Percentiles rank a stretch among this genome's conserved stretches.
Evolutionary conservation across 2,797 vertebrate genomes (phyloP).

Genomic region (Pelodytes ibericus): DNA sequence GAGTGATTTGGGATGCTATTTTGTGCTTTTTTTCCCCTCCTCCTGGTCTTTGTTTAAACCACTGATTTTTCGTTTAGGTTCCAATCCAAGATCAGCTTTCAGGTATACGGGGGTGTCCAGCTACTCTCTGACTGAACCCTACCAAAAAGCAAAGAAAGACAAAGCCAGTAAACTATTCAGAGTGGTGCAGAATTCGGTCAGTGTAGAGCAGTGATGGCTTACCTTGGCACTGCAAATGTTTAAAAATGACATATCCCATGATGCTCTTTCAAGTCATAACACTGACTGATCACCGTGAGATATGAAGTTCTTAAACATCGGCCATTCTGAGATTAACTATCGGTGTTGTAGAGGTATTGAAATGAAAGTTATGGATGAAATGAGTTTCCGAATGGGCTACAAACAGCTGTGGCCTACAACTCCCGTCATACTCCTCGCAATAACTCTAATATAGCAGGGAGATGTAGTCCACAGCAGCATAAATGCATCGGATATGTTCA

Average conservation of each 20-base stretch:
- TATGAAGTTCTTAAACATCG: no score
- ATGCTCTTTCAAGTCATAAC: no score
- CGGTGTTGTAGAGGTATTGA: background rate
- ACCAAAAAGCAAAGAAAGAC: background rate
- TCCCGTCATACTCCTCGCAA: background rate
- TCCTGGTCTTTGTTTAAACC: background rate
- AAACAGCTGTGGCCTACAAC: background rate
- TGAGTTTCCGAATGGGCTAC: background rate
- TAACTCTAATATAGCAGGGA: background rate
- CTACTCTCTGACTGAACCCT: constrained; percentile 21
- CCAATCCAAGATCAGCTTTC: constrained; percentile 10
- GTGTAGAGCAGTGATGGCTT: no score
- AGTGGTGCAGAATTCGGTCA: background rate
- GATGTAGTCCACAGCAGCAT: no score
- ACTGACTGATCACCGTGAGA: no score
- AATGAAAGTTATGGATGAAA: background rate
- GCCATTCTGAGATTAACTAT: no score
- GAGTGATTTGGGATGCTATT: background rate
- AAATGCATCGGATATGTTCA: background rate
- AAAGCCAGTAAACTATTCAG: background rate
- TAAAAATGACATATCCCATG: no score
- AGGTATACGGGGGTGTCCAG: constrained; percentile 1
- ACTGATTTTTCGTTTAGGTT: constrained; percentile 28
- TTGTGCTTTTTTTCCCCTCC: constrained; percentile 30
- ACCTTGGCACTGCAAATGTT: no score